Evolutionary conservation across 2,113 vertebrate species (phyloP).

Genomic region (Scomber japonicus): DNA sequence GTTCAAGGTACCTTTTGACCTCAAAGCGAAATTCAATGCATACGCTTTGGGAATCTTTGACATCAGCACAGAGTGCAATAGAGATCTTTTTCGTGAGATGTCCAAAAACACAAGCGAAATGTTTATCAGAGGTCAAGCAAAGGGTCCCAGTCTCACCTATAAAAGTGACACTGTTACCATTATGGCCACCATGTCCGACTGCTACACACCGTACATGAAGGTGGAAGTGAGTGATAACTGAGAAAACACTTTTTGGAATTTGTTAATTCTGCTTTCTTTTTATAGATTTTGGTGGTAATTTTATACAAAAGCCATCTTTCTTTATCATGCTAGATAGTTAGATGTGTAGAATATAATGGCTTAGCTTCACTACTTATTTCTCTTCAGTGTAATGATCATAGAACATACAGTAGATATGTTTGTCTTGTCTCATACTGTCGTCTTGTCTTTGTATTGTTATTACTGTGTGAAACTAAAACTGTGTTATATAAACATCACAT

Average conservation of each 20-base stretch:
- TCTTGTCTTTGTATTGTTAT: too few species aligned
- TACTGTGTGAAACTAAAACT: too few species aligned
- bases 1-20: constrained; percentile 30
- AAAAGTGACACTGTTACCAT: background rate
- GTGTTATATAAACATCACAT: too few species aligned
- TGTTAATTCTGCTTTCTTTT: too few species aligned
- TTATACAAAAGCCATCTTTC: too few species aligned
- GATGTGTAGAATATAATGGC: too few species aligned
- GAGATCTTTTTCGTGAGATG: constrained; percentile 9
- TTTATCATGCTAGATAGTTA: too few species aligned
- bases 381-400: too few species aligned
- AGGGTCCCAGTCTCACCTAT: background rate
- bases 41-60: constrained; percentile 33
- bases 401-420: too few species aligned
- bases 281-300: too few species aligned
- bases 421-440: too few species aligned
- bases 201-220: constrained; percentile 6
- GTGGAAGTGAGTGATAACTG: background rate
- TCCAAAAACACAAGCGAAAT: background rate
- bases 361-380: too few species aligned
- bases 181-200: constrained; percentile 29
- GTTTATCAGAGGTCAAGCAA: constrained; percentile 26
- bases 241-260: background rate
- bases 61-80: background rate
- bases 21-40: background rate